phyloP scores from a whole-genome alignment of 2,797 vertebrate genomes.

The Brachyrhaphis roseni region DNA sequence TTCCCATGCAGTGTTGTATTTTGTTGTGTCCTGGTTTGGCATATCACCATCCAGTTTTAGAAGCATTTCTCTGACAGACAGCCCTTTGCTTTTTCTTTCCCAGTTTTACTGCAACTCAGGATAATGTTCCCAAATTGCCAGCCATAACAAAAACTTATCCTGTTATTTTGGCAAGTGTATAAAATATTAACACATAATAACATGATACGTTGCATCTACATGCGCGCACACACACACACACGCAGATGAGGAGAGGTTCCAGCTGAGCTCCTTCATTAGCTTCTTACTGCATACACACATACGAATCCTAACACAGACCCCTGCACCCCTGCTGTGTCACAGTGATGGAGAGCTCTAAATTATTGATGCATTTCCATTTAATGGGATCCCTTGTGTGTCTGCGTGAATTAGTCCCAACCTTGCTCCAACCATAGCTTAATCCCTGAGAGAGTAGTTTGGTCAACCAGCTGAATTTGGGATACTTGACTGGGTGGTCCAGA shows the following conservation, averaged over 20 bases:
- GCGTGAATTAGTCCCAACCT: slow-evolving; percentile 37
- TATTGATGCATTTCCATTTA: slow-evolving; percentile 76
- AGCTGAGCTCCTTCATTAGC: slow-evolving; percentile 67
- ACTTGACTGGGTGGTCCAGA: slow-evolving; percentile 30
- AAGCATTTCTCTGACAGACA: neutral
- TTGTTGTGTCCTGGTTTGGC: neutral
- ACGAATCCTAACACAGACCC: slow-evolving; percentile 20
- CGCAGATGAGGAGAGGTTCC: slow-evolving; percentile 41
- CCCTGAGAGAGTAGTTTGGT: slow-evolving; percentile 52
- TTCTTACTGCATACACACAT: slow-evolving; percentile 11
- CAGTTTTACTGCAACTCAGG: neutral
- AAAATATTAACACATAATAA: slow-evolving; percentile 4
- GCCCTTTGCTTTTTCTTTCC: neutral
- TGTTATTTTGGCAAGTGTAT: slow-evolving; percentile 6
- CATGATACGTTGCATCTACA: neutral
- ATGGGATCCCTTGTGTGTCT: slow-evolving; percentile 47
- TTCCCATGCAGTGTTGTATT: neutral
- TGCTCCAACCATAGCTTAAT: slow-evolving; percentile 39
- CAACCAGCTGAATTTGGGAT: slow-evolving; percentile 49
- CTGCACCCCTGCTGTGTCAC: slow-evolving; percentile 57
- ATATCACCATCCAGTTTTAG: neutral
- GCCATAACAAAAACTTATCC: neutral
- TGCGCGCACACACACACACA: neutral
- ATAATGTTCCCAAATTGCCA: neutral
- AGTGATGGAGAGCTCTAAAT: slow-evolving; percentile 73